Base-by-base conservation (phyloP, 2,888 invertebrate genomes). In the Cordilura impudica region DNA sequence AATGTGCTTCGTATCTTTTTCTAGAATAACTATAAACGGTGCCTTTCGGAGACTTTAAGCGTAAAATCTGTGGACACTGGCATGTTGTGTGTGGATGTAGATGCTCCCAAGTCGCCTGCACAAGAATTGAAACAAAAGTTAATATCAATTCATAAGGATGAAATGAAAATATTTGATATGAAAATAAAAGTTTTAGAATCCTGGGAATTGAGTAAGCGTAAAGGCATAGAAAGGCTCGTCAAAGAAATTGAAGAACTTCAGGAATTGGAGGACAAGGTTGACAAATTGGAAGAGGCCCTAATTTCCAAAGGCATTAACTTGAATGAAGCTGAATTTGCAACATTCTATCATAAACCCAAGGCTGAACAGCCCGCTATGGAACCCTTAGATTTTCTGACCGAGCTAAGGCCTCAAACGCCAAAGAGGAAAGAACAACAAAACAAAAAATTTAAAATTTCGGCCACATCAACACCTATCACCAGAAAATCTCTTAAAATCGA, bases 161-260 rank as follows among this genome's bases (percentile, higher is more conserved):
- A 23, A 2, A 0, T n/a, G 1, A 47, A 31, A 45, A 54, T 73
- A 2, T 31, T 51, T 12, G 71, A 77, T 8, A 49, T 58, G 61
- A 81, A 71, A 63, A 5, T 81, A 10, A 70, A 51, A 21, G 56
- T 71, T 10, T 39, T 81, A 7, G 81, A 82, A 47, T 70, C 60
- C 1, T 86, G 86, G 86, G 85, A 87, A 53, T 49, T 56, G 3
- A 79, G 60, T 51, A 87, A 86, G 29, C 82, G 82, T 2, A 82
- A 77, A 14, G 85, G 83, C 0, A 75, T 86, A 1, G 81, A 83
- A 35, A 53, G 83, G 58, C 67, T 86, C 0, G 82, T 78, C 1
- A 53, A 69, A 7, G 83, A 85, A 12, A 83, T 85, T 1, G 84
- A 84, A 21, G 82, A 84, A 43, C 63, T 87, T 3, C 84, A 84